Conservation (phyloP, 2,888 invertebrate species). For the Spilarctia lutea region DNA sequence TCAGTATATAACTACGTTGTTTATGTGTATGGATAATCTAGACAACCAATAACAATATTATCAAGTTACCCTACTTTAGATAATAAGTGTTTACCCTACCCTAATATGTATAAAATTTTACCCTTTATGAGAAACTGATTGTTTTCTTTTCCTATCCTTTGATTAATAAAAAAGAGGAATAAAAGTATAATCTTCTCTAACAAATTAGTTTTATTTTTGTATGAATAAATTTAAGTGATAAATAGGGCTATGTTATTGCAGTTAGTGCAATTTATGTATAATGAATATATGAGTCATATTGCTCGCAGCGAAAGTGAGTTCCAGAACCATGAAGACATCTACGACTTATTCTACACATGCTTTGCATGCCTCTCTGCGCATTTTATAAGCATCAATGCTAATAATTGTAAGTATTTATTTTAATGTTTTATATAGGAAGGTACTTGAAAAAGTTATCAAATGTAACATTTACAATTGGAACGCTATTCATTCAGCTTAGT, state of each 20-base stretch:
- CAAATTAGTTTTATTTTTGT: not conserved
- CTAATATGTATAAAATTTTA: not conserved
- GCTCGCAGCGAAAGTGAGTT: constrained; percentile 93
- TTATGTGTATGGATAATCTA: not conserved
- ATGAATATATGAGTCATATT: constrained; percentile 26
- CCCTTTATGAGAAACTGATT: not conserved
- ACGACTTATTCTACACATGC: constrained; percentile 95
- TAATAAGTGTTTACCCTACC: constrained; percentile 4
- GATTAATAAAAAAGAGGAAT: not conserved
- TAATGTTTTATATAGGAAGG: not conserved
- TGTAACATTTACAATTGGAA: not conserved
- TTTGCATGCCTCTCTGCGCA: constrained; percentile 95
- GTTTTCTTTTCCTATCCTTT: not conserved
- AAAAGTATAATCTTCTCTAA: not conserved
- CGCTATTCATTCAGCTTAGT: not conserved
- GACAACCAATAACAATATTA: constrained; percentile 6
- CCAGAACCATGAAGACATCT: constrained; percentile 93
- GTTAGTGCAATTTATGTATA: constrained; percentile 16
- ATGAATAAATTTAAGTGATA: not conserved
- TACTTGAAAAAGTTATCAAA: not conserved
- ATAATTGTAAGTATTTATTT: constrained; percentile 88
- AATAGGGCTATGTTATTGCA: constrained; percentile 24
- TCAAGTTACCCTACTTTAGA: constrained; percentile 27
- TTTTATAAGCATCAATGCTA: constrained; percentile 91
- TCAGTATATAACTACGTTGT: not conserved